Conservation (phyloP, 1,140 invertebrate species). For the Rhagoletis pomonella region DNA sequence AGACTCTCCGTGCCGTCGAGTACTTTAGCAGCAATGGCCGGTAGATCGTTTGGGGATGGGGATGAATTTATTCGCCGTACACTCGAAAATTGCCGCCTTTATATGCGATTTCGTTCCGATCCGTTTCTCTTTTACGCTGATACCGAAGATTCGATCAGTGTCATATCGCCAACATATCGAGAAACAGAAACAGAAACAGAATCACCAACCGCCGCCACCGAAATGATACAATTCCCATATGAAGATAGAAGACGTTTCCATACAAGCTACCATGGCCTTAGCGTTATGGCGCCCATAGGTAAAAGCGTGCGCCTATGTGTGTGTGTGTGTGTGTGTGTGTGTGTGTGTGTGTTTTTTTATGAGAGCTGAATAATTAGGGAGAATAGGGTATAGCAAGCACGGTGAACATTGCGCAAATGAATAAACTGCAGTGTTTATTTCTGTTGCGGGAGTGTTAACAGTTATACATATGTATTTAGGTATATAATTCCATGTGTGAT, state of each 20-base stretch:
- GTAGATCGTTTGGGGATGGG: background rate
- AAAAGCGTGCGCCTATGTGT: background rate
- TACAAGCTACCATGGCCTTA: constrained; percentile 19
- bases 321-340: background rate
- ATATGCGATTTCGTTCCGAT: background rate
- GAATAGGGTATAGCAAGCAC: background rate
- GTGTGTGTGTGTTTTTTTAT: background rate
- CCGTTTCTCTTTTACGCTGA: background rate
- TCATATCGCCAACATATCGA: background rate
- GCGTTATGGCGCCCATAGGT: background rate
- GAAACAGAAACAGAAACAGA: no score
- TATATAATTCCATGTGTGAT: background rate
- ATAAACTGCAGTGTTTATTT: no score
- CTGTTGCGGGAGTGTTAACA: background rate
- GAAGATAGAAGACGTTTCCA: background rate
- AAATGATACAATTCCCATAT: background rate
- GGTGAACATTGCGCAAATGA: background rate
- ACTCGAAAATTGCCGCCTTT: background rate
- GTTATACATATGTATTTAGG: background rate
- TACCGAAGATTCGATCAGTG: background rate
- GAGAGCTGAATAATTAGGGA: background rate
- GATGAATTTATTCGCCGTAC: background rate
- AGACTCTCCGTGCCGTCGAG: background rate
- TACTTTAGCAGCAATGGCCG: no score
- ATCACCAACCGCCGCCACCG: no score